These are phyloP conservation scores for Drosophila mettleri DNA, from an alignment of 2,888 invertebrate genomes.

Conservation along the genomic window DNA sequence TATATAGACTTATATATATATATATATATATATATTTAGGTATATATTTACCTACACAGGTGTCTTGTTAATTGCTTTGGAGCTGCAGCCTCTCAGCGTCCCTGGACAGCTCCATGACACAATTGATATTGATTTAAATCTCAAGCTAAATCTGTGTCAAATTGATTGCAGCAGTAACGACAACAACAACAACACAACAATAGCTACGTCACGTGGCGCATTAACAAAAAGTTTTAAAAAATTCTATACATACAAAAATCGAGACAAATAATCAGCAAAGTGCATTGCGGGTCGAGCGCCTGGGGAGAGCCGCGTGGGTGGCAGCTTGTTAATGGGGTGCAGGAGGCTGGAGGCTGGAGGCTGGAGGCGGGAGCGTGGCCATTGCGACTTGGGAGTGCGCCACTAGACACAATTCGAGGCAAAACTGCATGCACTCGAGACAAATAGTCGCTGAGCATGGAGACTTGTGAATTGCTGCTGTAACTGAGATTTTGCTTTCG, in stretches of 20 bases:
- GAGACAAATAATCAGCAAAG: slow-evolving; percentile 73
- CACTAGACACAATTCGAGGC: slow-evolving; percentile 64
- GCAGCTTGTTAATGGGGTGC: slow-evolving; percentile 7
- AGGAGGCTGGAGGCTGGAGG: slow-evolving; percentile 21
- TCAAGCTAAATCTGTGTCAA: slow-evolving; percentile 70
- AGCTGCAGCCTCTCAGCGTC: slow-evolving; percentile 13
- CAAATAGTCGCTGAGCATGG: slow-evolving; percentile 49
- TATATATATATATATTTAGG: neutral
- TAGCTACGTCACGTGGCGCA: slow-evolving; percentile 30
- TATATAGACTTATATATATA: neutral
- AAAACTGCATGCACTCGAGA: slow-evolving; percentile 74
- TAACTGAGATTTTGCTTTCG: slow-evolving; percentile 65
- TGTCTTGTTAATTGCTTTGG: slow-evolving; percentile 45
- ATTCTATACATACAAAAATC: slow-evolving; percentile 22
- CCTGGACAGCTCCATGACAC: slow-evolving; percentile 39
- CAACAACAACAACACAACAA: slow-evolving; percentile 6
- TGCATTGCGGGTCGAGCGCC: slow-evolving; percentile 52
- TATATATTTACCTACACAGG: slow-evolving; percentile 7
- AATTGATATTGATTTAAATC: slow-evolving; percentile 68
- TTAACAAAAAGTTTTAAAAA: slow-evolving; percentile 6
- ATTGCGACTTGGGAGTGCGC: slow-evolving; percentile 43
- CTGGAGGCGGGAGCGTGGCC: slow-evolving; percentile 23
- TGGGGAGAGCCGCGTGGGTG: slow-evolving; percentile 23
- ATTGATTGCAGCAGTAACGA: slow-evolving; percentile 58
- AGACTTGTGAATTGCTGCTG: slow-evolving; percentile 36